A percentile compares a stretch with the other conserved stretches of the same genome.
Evolutionary conservation across 2,113 vertebrate species (phyloP).

Genomic region (Anhinga rufa): DNA sequence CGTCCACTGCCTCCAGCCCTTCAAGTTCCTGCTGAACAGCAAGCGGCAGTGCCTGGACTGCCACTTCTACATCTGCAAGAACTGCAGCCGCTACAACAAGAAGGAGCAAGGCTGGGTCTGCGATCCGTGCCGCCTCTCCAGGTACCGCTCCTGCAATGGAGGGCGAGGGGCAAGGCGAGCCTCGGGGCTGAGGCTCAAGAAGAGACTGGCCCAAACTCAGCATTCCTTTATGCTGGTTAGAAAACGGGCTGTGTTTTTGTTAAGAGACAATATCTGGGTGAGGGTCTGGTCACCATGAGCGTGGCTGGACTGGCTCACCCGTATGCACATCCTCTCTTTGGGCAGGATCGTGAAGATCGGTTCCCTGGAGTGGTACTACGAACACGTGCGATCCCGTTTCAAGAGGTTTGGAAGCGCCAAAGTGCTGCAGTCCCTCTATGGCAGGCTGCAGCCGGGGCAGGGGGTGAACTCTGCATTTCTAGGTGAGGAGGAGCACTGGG

Average conservation of each 20-base stretch:
- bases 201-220: neutral
- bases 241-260: neutral
- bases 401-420: constrained; percentile 90
- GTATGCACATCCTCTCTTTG: neutral
- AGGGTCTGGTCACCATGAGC: rapidly evolving
- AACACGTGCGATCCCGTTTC: constrained; percentile 84
- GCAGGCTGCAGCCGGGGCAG: constrained; percentile 63
- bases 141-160: constrained; percentile 35
- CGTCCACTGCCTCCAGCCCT: constrained; percentile 87
- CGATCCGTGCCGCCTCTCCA: constrained; percentile 82
- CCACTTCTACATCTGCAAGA: constrained; percentile 77
- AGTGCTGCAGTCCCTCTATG: constrained; percentile 85
- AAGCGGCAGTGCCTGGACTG: constrained; percentile 85
- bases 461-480: neutral
- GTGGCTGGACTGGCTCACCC: neutral
- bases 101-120: constrained; percentile 88
- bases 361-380: constrained; percentile 90
- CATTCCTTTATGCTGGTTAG: neutral
- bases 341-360: constrained; percentile 84
- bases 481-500: neutral
- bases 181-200: neutral
- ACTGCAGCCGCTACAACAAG: constrained; percentile 82
- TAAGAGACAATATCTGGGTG: neutral
- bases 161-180: neutral
- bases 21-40: constrained; percentile 83